Evolutionary conservation across 2,888 invertebrate species (phyloP), one percentile per base, ranked within the genome.

Genomic region (Stenoptilia bipunctidactyla): DNA sequence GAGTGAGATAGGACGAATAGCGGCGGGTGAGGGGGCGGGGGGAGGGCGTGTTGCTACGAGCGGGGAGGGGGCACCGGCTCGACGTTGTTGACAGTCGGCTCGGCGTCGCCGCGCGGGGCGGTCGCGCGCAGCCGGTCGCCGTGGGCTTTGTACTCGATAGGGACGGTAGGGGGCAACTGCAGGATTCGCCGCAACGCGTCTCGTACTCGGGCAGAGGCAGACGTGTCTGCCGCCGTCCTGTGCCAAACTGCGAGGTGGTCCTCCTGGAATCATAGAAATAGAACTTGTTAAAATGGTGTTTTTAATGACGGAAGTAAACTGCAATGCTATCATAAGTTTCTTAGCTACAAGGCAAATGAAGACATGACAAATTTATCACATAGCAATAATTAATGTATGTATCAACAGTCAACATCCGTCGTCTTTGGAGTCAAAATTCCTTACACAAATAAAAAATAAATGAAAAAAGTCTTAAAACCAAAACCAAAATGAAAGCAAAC

Each of bases 181-280:
- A 99, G 88, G 64, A 98, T 92, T 70, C 98, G 89, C 58, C 95
- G 92, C 59, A 99, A 85, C 36, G 97, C 96, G 84, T 99, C 98
- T 51, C 97, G 88, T 58, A 99, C 98, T 60, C 97, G 89, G 50
- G 90, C 90, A 55, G 95, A 96, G 50, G 94, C 94, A 49, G 88
- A 89, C 62, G 90, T 89, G 85, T 98, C 97, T 49, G 92, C 89
- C 40, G 98, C 96, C 52, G 95, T 97, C 73, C 94, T 91, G 82
- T 98, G 98, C 98, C 98, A 98, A 58, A 98, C 90, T 51, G 97
- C 96, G 61, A 98, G 89, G 68, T 96, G 92, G 69, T 97, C 98
- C 82, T 98, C 98, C 93, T 96, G 64, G n/a, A n/a, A n/a, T n/a
- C n/a, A n/a, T n/a, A n/a, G n/a, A n/a, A n/a, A n/a, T n/a, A n/a